Base-by-base conservation (phyloP, 2,888 invertebrate species). In the Epinotia brunnichana region DNA sequence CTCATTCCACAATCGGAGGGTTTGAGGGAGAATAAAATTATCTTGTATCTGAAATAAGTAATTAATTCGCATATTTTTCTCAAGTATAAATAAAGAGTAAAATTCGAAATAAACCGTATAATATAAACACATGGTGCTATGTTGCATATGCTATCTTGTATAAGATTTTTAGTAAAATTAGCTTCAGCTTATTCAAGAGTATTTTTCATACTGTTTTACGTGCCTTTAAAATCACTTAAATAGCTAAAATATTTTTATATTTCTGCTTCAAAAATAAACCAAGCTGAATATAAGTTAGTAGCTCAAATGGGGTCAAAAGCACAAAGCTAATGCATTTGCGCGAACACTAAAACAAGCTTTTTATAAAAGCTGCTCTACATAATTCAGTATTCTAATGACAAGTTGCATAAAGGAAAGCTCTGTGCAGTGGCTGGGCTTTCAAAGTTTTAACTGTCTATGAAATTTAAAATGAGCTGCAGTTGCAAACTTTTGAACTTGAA, bases 311-410 rank as follows among this genome's bases (percentile, higher is more conserved):
- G 35, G 35, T 17, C 48, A 48, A 68, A 59, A 48, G 59, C 48
- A 19, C 29, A 68, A 59, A 59, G 59, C 68, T 48, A 35, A 35
- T 68, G 48, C 68, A 59, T 59, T 66, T n/a, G 41, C 24, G 66
- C 24, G 41, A 57, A 66, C 48, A 11, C 61, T 61, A 59, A n/a
- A 54, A 61, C 56, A 11, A 41, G 56, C 53, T 54, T 63, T 56
- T 35, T 17, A 53, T 35, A 70, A 35, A 57, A 63, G 51, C 70
- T 57, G 17, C 44, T 48, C 35, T 57, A 51, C 59, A 70, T 70
- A 70, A 70, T 70, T 59, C 70, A 59, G 39, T 59, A 70, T 64
- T 70, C 41, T 66, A 70, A 70, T 64, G 64, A 64, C 59, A 64
- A 24, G 51, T 62, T 69, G 48, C 21, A 10, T 59, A 53, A 64